Conservation (phyloP, 2,797 vertebrate genomes). For the Hippocampus kuda region DNA sequence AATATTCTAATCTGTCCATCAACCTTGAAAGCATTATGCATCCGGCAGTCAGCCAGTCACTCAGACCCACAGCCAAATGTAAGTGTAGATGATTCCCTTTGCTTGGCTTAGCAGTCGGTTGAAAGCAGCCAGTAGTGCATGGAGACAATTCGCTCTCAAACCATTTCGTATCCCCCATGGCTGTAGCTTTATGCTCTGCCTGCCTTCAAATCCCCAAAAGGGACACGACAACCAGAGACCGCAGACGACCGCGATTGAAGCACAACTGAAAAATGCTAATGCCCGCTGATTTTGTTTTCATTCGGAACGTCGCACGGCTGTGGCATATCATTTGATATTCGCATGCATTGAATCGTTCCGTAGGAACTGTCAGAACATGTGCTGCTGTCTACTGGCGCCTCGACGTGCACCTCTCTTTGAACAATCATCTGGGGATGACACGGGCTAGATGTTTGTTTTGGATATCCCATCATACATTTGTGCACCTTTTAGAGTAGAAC, state of each 20-base stretch:
- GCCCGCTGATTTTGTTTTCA: slow-evolving; percentile 61
- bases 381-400: slow-evolving; percentile 53
- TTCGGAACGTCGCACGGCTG: slow-evolving; percentile 54
- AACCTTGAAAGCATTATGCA: slow-evolving; percentile 29
- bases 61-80: slow-evolving; percentile 46
- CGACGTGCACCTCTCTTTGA: slow-evolving; percentile 52
- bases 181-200: slow-evolving; percentile 40
- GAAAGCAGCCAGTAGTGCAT: slow-evolving; percentile 30
- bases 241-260: slow-evolving; percentile 57
- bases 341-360: slow-evolving; percentile 55
- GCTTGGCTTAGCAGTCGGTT: slow-evolving; percentile 48
- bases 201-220: slow-evolving; percentile 46
- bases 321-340: slow-evolving; percentile 65
- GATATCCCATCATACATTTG: slow-evolving; percentile 47
- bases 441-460: slow-evolving; percentile 51
- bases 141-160: slow-evolving; percentile 29
- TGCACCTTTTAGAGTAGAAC: not conserved
- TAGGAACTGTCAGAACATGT: slow-evolving; percentile 62
- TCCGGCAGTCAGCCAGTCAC: slow-evolving; percentile 16
- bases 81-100: slow-evolving; percentile 41
- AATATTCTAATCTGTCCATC: slow-evolving; percentile 25
- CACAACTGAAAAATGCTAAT: slow-evolving; percentile 69
- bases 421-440: slow-evolving; percentile 51
- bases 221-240: slow-evolving; percentile 53
- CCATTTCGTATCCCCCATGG: slow-evolving; percentile 41